These are phyloP conservation scores for Pseudolycoriella hygida DNA, from an alignment of 2,888 invertebrate species.

Conservation along the genomic window DNA sequence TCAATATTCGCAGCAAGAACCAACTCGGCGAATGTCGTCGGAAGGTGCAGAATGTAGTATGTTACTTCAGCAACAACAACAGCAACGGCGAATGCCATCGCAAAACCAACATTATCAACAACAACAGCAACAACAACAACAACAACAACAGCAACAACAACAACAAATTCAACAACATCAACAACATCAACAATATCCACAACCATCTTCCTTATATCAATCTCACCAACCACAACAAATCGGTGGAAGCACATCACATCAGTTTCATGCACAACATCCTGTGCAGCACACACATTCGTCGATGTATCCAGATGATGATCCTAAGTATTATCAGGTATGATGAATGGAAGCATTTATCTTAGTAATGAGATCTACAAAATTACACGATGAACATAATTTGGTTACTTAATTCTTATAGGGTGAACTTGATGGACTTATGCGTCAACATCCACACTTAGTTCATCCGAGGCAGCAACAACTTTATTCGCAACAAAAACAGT, in stretches of 20 bases:
- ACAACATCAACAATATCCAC: neutral
- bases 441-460: conserved; percentile 57
- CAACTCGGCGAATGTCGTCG: conserved; percentile 34
- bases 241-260: neutral
- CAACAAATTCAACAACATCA: conserved; percentile 16
- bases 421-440: conserved; percentile 63
- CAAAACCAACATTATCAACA: conserved; percentile 12
- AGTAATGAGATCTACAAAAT: neutral
- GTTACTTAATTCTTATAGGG: conserved; percentile 28
- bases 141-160: conserved; percentile 11
- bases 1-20: conserved; percentile 75
- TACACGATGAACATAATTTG: neutral
- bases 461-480: conserved; percentile 42
- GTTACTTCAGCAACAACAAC: conserved; percentile 25
- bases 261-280: neutral
- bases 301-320: conserved; percentile 43
- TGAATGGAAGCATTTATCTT: neutral
- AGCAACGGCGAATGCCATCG: conserved; percentile 21
- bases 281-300: conserved; percentile 2
- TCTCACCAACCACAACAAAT: conserved; percentile 1
- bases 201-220: neutral
- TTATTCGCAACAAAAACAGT: conserved; percentile 11
- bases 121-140: conserved; percentile 16
- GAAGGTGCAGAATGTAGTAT: conserved; percentile 31
- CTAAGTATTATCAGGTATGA: conserved; percentile 35